These are phyloP conservation scores for Pseudomyrmex pallidus DNA, from an alignment of 1,140 invertebrate genomes.

Conservation along the genomic window DNA sequence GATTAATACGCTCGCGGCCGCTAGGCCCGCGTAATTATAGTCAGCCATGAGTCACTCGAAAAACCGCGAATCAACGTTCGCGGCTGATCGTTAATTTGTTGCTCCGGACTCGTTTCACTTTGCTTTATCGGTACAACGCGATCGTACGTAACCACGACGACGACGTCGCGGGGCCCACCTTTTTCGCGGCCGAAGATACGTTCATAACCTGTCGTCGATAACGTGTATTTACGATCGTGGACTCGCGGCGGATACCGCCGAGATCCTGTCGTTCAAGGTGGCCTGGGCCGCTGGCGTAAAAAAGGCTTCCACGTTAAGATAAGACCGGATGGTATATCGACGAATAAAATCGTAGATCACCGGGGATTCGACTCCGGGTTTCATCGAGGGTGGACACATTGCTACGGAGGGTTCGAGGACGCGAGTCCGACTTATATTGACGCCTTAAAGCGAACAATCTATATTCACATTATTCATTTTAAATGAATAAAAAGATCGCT, in stretches of 20 bases:
- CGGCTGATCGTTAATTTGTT: constrained; percentile 53
- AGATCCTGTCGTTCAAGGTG: constrained; percentile 66
- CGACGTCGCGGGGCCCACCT: constrained; percentile 58
- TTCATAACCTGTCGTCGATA: constrained; percentile 66
- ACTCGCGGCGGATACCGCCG: constrained; percentile 48
- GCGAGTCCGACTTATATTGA: constrained; percentile 27
- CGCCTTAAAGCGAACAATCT: background rate
- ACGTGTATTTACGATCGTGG: constrained; percentile 63
- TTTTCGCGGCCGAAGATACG: constrained; percentile 65
- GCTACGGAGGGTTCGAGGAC: constrained; percentile 32
- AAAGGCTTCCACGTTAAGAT: constrained; percentile 63
- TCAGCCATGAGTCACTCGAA: constrained; percentile 51
- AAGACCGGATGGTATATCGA: constrained; percentile 69
- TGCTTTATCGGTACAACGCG: constrained; percentile 53
- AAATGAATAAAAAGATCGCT: background rate
- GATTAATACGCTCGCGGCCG: constrained; percentile 56
- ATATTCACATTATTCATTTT: background rate
- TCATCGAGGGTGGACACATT: constrained; percentile 61
- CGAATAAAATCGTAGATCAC: constrained; percentile 75
- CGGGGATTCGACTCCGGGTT: constrained; percentile 50
- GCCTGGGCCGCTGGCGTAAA: constrained; percentile 59
- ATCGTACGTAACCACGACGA: constrained; percentile 47
- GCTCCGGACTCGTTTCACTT: constrained; percentile 58
- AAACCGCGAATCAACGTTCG: constrained; percentile 44
- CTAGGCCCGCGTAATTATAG: constrained; percentile 49